phyloP scores from a whole-genome alignment of 1,140 invertebrate species.

The Diabrotica virgifera region DNA sequence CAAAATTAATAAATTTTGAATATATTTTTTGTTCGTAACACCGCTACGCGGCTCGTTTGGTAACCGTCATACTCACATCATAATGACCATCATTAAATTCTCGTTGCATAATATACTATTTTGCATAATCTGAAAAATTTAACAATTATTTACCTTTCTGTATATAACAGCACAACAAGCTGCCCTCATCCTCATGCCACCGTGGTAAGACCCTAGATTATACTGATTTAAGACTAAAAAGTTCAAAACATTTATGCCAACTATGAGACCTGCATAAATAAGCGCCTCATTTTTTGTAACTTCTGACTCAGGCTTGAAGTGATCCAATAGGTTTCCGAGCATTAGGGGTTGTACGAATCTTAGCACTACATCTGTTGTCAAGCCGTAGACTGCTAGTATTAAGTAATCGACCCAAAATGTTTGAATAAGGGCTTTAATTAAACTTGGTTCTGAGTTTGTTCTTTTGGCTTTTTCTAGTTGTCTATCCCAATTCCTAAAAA shows the following conservation, averaged over 20 bases:
- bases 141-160: not conserved
- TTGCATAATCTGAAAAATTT: too few species aligned
- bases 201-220: not conserved
- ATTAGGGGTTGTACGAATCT: not conserved
- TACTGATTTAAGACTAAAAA: not conserved
- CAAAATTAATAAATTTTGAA: too few species aligned
- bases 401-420: not conserved
- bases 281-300: not conserved
- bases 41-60: too few species aligned
- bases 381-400: not conserved
- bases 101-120: too few species aligned
- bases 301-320: slow-evolving; percentile 3
- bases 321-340: slow-evolving; percentile 2
- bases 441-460: not conserved
- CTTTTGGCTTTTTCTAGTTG: not conserved
- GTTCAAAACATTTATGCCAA: not conserved
- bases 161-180: not conserved
- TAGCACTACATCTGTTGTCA: not conserved
- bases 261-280: not conserved
- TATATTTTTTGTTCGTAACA: too few species aligned
- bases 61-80: too few species aligned
- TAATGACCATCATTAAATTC: too few species aligned
- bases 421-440: not conserved
- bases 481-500: not conserved
- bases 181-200: not conserved